Percentiles rank a stretch among this genome's conserved stretches.
phyloP scores from a whole-genome alignment of 2,113 vertebrate genomes.

The Pelecanoides urinatrix region DNA sequence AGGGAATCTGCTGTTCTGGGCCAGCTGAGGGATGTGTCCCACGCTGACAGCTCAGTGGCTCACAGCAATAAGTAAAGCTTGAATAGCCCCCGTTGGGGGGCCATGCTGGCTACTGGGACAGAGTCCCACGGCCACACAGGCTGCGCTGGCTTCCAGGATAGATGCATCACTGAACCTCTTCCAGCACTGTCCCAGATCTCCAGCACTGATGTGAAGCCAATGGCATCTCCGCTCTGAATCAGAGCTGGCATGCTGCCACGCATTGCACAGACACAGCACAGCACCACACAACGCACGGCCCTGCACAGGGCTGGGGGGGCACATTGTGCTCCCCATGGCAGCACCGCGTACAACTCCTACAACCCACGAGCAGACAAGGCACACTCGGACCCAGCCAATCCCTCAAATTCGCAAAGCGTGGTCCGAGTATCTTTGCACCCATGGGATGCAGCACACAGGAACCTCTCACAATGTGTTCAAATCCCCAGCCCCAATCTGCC shows the following conservation, averaged over 20 bases:
- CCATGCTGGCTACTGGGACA: not conserved
- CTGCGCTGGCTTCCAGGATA: not conserved
- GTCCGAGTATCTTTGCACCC: not conserved
- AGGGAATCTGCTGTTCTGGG: not conserved
- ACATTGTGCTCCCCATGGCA: not conserved
- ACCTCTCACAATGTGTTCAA: not conserved
- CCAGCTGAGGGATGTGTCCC: not conserved
- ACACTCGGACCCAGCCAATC: not conserved
- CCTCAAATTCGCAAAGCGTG: rapidly evolving
- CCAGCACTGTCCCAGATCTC: constrained; percentile 30
- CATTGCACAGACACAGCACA: not conserved
- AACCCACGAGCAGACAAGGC: not conserved
- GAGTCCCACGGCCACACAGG: constrained; percentile 18
- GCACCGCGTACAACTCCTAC: rapidly evolving
- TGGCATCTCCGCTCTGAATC: constrained; percentile 47
- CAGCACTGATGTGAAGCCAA: constrained; percentile 40
- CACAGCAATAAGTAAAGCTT: not conserved
- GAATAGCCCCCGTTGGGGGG: not conserved
- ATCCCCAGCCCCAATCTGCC: not conserved
- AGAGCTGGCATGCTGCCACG: not conserved
- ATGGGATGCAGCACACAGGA: not conserved
- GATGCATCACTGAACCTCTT: constrained; percentile 28
- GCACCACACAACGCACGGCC: not conserved
- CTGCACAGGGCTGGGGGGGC: not conserved
- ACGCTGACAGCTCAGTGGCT: not conserved